Percentiles rank a stretch among this genome's conserved stretches.
Evolutionary conservation across 2,797 vertebrate species (phyloP).

Genomic region (Clarias pachynema): DNA sequence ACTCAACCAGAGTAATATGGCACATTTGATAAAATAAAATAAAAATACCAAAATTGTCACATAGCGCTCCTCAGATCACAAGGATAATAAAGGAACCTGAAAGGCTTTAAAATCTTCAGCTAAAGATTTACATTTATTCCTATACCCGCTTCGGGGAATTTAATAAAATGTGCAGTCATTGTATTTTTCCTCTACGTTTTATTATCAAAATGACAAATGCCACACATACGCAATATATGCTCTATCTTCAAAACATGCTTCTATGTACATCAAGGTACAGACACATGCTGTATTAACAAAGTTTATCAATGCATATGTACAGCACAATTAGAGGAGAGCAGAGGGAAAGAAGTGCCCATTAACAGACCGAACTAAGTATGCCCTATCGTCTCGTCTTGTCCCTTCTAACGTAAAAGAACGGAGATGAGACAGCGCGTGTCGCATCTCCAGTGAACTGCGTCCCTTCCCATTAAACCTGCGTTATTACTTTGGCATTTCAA

Average conservation of each 20-base stretch:
- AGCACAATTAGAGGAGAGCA: conserved; percentile 55
- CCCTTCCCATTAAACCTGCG: conserved; percentile 29
- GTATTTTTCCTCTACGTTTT: conserved; percentile 73
- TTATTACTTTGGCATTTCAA: conserved; percentile 62
- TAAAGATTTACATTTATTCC: conserved; percentile 66
- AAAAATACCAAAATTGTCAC: conserved; percentile 43
- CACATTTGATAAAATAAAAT: conserved; percentile 29
- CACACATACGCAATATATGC: conserved; percentile 77
- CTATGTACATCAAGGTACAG: conserved; percentile 82
- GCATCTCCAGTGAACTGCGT: conserved; percentile 19
- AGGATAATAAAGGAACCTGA: conserved; percentile 55
- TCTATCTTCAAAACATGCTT: conserved; percentile 84
- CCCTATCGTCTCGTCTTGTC: conserved; percentile 43
- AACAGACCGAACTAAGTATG: conserved; percentile 56
- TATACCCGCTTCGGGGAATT: conserved; percentile 63
- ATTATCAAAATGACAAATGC: conserved; percentile 82
- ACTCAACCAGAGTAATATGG: conserved; percentile 54
- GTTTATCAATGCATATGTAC: conserved; percentile 69
- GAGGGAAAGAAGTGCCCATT: conserved; percentile 61
- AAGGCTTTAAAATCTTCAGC: conserved; percentile 56
- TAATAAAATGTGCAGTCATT: conserved; percentile 76
- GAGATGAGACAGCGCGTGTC: conserved; percentile 14
- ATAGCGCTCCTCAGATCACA: conserved; percentile 58
- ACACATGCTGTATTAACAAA: conserved; percentile 82
- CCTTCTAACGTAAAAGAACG: conserved; percentile 25